Evolutionary conservation across 92 coral and sea anemone genomes (phyloP), one percentile per base, ranked within the genome.

Genomic region (Porites lobata): DNA sequence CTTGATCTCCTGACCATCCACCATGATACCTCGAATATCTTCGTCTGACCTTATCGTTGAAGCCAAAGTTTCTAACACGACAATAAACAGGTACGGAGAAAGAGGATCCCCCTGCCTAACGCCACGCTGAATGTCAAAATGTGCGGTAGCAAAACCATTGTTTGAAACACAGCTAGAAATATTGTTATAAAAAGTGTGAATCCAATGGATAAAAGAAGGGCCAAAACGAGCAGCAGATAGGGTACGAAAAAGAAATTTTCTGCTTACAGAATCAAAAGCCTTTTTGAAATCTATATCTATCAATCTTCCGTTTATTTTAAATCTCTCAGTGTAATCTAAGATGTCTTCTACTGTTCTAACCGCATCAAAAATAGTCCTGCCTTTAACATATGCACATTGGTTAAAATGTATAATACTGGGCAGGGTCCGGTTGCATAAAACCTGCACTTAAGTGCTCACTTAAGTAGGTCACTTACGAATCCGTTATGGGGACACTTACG

Each of bases 201-300:
- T 63, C 91, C 88, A 81, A 18, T 51, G 81, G n/a, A 81, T 81
- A 38, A 87, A 87, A 3, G 91, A 87, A 76, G 88, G 56, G 43
- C 88, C 87, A 62, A 81, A 78, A 14, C 77, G 76, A 78, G 80
- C 81, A 32, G 77, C 53, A 12, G 69, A 12, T 19, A 86, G 76
- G 50, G 62, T 58, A 3, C 77, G 18, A 18, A 78, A 86, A 19
- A 86, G 62, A 57, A 38, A 79, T 7, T 51, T 8, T 70, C 86
- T 63, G 56, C 69, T 76, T 14, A 79, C 69, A 17, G 64, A 54
- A 53, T 86, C 90, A 69, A 86, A 86, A 6, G 86, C 90, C 51
- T 86, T 79, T 66, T 73, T 62, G 24, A 73, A 76, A 65, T 86
- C 86, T 13, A 86, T 86, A 13, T 78, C n/a, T 26, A 70, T 68